phyloP scores from a whole-genome alignment of 2,113 vertebrate species.

The Syngnathus scovelli region DNA sequence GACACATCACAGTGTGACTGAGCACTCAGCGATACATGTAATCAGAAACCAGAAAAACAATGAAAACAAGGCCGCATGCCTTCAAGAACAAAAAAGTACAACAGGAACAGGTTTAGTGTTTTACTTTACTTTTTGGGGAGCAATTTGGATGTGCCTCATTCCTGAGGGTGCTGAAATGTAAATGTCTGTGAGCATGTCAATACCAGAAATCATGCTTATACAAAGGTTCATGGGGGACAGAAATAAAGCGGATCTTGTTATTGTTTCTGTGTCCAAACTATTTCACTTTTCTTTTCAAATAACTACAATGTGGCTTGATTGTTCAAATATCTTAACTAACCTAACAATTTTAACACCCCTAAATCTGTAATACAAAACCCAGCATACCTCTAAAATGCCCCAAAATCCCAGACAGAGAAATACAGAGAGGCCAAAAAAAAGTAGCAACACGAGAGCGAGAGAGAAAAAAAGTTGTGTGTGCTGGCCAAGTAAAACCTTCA shows the following conservation, averaged over 20 bases:
- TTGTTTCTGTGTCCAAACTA: constrained; percentile 4
- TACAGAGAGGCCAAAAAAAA: constrained; percentile 2
- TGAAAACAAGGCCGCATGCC: constrained; percentile 3
- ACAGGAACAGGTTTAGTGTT: constrained; percentile 13
- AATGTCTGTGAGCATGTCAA: too few relatives aligned
- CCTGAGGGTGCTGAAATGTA: too few relatives aligned
- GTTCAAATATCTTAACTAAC: constrained; percentile 60
- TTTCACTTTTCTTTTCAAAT: constrained; percentile 1
- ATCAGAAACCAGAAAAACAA: constrained; percentile 11
- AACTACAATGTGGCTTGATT: constrained; percentile 51
- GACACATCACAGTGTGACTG: constrained; percentile 5
- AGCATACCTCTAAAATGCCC: constrained; percentile 13
- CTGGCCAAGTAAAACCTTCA: constrained; percentile 35
- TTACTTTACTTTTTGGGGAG: constrained; percentile 11
- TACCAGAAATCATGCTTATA: too few relatives aligned
- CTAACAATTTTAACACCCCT: constrained; percentile 25
- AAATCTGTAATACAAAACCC: constrained; percentile 6
- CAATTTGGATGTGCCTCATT: neutral
- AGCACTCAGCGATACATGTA: constrained; percentile 1
- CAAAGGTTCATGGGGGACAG: too few relatives aligned
- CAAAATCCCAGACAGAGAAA: constrained; percentile 17
- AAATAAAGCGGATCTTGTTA: neutral
- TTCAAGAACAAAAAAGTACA: constrained; percentile 1
- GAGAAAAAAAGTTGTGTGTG: constrained; percentile 5
- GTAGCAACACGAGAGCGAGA: neutral